Conservation (phyloP, 2,888 invertebrate species). For the Heliconius ethilla region DNA sequence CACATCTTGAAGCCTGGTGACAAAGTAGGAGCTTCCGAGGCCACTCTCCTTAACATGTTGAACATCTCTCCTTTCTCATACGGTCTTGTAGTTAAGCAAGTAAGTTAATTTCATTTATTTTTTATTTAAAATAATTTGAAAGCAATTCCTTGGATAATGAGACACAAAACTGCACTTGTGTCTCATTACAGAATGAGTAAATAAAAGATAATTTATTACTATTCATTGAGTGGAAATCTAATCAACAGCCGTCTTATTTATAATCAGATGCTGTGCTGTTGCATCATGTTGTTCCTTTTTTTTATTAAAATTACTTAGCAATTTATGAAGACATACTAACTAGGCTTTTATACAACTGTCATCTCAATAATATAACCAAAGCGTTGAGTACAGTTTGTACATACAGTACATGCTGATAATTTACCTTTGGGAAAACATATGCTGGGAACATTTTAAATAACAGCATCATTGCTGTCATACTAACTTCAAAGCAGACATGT, state of each 20-base stretch:
- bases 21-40: constrained; percentile 99
- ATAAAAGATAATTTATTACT: neutral
- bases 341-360: neutral
- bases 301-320: neutral
- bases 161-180: too few relatives aligned
- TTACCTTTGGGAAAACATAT: constrained; percentile 74
- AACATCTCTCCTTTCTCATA: constrained; percentile 99
- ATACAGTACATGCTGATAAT: constrained; percentile 69
- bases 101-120: constrained; percentile 48
- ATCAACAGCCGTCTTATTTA: neutral
- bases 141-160: too few relatives aligned
- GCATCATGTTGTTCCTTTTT: too few relatives aligned
- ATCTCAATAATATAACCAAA: constrained; percentile 58
- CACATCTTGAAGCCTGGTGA: constrained; percentile 96
- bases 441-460: constrained; percentile 47
- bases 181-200: neutral
- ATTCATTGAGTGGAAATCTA: neutral
- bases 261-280: too few relatives aligned
- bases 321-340: neutral
- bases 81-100: constrained; percentile 95
- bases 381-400: constrained; percentile 77
- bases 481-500: constrained; percentile 48
- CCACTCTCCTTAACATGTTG: constrained; percentile 99
- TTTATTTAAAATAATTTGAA: neutral
- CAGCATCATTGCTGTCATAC: constrained; percentile 43